Evolutionary conservation across 2,113 vertebrate genomes (phyloP).

Genomic region (Colistium nudipinnis): DNA sequence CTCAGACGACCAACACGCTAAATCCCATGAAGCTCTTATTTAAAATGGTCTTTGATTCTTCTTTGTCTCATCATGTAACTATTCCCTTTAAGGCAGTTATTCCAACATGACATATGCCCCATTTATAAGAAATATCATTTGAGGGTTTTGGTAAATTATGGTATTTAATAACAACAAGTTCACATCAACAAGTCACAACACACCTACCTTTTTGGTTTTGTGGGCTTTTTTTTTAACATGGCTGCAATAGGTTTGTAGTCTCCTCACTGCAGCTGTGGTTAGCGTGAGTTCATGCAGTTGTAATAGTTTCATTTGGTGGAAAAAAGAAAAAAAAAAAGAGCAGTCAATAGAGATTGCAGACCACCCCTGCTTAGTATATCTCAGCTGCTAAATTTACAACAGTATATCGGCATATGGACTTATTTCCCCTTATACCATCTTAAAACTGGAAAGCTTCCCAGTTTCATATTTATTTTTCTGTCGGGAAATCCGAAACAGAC

Average conservation of each 20-base stretch:
- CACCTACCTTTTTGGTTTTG: too few species aligned
- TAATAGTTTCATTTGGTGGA: not conserved
- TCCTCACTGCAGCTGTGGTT: slow-evolving; percentile 5
- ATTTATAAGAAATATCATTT: not conserved
- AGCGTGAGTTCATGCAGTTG: not conserved
- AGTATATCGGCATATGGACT: not conserved
- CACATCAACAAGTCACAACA: not conserved
- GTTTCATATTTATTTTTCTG: not conserved
- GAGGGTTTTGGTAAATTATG: not conserved
- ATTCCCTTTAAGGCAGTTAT: too few species aligned
- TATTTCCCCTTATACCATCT: not conserved
- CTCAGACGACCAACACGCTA: too few species aligned
- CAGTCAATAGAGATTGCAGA: not conserved
- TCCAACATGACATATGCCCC: too few species aligned
- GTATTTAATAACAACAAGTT: not conserved
- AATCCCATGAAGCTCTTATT: not conserved
- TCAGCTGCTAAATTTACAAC: not conserved
- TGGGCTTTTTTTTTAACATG: slow-evolving; percentile 3
- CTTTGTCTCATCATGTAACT: too few species aligned
- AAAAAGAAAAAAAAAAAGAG: not conserved
- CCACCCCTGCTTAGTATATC: not conserved
- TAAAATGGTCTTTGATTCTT: not conserved
- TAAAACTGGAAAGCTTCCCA: not conserved
- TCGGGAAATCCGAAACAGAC: not conserved
- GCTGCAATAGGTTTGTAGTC: slow-evolving; percentile 15